phyloP scores from a whole-genome alignment of 2,888 invertebrate genomes.

The Dolichomitus sp. region DNA sequence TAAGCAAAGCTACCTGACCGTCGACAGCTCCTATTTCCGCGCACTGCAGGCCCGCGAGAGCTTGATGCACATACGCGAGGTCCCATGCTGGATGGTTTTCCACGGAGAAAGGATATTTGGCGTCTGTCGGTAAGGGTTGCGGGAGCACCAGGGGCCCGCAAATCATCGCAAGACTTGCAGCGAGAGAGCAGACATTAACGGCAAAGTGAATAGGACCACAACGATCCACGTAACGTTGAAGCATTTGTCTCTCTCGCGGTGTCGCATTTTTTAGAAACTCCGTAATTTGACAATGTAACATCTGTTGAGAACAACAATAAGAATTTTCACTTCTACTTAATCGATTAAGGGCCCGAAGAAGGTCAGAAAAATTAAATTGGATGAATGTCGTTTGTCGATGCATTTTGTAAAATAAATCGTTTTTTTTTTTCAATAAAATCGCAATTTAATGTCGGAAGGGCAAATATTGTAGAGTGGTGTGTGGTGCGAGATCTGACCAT shows the following conservation, averaged over 20 bases:
- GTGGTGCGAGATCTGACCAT: too few relatives aligned
- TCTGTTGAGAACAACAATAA: slow-evolving; percentile 43
- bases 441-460: too few relatives aligned
- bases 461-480: too few relatives aligned
- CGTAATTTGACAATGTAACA: slow-evolving; percentile 55
- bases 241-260: slow-evolving; percentile 52
- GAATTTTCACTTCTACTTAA: not conserved
- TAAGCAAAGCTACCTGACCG: slow-evolving; percentile 68
- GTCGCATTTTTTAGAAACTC: slow-evolving; percentile 53
- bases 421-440: too few relatives aligned
- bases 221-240: slow-evolving; percentile 68
- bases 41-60: slow-evolving; percentile 69
- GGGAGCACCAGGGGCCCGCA: slow-evolving; percentile 55
- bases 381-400: too few relatives aligned
- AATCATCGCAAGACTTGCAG: slow-evolving; percentile 28
- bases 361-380: too few relatives aligned
- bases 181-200: slow-evolving; percentile 55
- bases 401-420: too few relatives aligned
- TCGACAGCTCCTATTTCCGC: slow-evolving; percentile 69
- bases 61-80: slow-evolving; percentile 72
- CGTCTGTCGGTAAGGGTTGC: slow-evolving; percentile 51
- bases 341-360: too few relatives aligned
- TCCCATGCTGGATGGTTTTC: slow-evolving; percentile 52
- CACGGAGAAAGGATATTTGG: slow-evolving; percentile 67
- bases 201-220: slow-evolving; percentile 62